Evolutionary conservation across 2,888 invertebrate genomes (phyloP).

Genomic region (Synanthedon myopaeformis): DNA sequence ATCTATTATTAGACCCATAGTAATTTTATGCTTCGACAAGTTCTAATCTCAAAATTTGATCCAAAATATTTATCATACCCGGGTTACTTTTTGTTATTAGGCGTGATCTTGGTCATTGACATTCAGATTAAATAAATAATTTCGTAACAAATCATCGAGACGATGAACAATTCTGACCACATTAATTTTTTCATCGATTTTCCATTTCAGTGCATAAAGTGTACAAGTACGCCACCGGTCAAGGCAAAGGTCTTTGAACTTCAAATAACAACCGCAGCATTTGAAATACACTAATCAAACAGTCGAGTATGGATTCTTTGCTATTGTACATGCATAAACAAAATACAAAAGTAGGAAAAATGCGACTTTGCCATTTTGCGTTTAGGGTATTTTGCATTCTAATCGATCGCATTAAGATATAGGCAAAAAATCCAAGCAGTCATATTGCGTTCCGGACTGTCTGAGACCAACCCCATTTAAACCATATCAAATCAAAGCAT

Average conservation of each 20-base stretch:
- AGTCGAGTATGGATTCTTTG: no score
- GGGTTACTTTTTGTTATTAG: background rate
- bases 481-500: no score
- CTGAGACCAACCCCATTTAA: no score
- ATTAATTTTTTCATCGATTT: constrained; percentile 45
- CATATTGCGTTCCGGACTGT: no score
- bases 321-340: no score
- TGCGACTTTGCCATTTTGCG: no score
- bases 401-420: no score
- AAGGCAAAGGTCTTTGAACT: constrained; percentile 2
- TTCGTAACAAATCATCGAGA: constrained; percentile 32
- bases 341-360: no score
- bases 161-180: constrained; percentile 35
- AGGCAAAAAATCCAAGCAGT: no score
- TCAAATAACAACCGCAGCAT: background rate
- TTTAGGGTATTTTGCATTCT: no score
- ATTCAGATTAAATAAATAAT: constrained; percentile 28
- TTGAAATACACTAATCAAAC: no score
- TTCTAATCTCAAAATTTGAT: constrained; percentile 1
- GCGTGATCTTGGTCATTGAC: constrained; percentile 29
- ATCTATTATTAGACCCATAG: no score
- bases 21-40: constrained; percentile 19
- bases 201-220: constrained; percentile 47
- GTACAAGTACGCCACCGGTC: constrained; percentile 52
- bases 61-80: constrained; percentile 2